A percentile compares a stretch with the other conserved stretches of the same genome.
Evolutionary conservation across 2,797 vertebrate species (phyloP).

Genomic region (Psittacula echo): DNA sequence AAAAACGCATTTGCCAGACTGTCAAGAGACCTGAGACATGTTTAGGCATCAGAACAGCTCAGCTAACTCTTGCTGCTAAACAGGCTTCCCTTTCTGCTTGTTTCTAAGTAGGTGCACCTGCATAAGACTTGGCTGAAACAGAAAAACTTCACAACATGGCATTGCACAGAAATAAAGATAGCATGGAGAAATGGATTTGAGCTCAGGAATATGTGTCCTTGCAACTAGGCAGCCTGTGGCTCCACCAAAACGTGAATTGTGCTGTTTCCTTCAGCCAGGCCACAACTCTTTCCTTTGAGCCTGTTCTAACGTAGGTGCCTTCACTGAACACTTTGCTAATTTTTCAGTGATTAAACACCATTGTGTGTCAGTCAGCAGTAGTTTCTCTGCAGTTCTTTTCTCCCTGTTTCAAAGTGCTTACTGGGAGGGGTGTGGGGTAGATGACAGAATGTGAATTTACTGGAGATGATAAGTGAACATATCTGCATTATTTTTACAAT

Average conservation of each 20-base stretch:
- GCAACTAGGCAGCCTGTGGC: neutral
- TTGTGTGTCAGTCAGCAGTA: neutral
- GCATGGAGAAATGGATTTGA: neutral
- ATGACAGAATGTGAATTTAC: neutral
- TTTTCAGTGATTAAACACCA: neutral
- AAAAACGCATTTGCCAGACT: neutral
- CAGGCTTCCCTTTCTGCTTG: neutral
- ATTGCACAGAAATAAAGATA: neutral
- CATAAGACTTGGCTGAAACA: neutral
- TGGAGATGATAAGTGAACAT: neutral
- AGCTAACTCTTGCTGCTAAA: neutral
- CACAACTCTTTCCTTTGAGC: neutral
- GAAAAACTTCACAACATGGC: neutral
- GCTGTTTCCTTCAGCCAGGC: neutral
- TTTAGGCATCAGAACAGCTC: neutral
- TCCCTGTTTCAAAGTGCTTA: neutral
- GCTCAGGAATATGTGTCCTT: neutral
- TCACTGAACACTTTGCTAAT: neutral
- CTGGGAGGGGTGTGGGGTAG: rapidly evolving
- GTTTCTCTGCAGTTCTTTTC: neutral
- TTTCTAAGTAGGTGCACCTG: neutral
- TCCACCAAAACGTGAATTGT: neutral
- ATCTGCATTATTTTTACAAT: neutral
- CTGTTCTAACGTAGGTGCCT: neutral
- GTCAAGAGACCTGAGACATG: neutral